phyloP scores from a whole-genome alignment of 2,888 invertebrate species.

The Xylota segnis region DNA sequence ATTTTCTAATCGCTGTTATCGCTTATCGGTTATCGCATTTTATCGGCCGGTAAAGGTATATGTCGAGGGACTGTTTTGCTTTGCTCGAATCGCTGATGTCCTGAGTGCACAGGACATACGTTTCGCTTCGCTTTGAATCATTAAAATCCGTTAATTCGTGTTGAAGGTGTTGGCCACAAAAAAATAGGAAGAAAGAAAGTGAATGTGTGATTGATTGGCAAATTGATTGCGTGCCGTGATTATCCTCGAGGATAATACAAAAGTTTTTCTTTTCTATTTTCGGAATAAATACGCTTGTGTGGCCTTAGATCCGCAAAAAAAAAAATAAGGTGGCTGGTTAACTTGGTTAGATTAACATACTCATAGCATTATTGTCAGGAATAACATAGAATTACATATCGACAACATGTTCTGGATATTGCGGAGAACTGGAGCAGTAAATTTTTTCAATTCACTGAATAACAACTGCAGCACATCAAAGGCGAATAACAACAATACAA shows the following conservation, averaged over 20 bases:
- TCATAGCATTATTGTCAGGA: neutral
- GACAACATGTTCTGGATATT: slow-evolving; percentile 82
- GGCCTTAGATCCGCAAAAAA: neutral
- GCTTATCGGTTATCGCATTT: neutral
- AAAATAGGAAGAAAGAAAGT: neutral
- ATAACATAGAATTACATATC: slow-evolving; percentile 37
- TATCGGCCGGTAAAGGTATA: slow-evolving; percentile 5
- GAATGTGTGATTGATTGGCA: slow-evolving; percentile 54
- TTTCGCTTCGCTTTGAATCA: neutral
- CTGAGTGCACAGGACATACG: slow-evolving; percentile 38
- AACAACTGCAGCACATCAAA: slow-evolving; percentile 81
- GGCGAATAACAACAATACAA: slow-evolving; percentile 78
- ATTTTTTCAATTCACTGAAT: slow-evolving; percentile 81
- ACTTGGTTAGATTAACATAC: slow-evolving; percentile 26
- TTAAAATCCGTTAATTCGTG: slow-evolving; percentile 26
- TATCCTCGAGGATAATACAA: slow-evolving; percentile 36
- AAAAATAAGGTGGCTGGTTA: neutral
- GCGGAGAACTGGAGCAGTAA: slow-evolving; percentile 81
- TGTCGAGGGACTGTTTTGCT: neutral
- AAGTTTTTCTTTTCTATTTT: slow-evolving; percentile 23
- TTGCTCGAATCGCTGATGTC: slow-evolving; percentile 27
- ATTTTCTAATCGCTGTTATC: slow-evolving; percentile 6
- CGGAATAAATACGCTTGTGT: slow-evolving; percentile 15
- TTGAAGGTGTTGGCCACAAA: slow-evolving; percentile 36
- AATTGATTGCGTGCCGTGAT: slow-evolving; percentile 65